phyloP scores from a whole-genome alignment of 2,113 vertebrate species.

The Phrynocephalus versicolor region DNA sequence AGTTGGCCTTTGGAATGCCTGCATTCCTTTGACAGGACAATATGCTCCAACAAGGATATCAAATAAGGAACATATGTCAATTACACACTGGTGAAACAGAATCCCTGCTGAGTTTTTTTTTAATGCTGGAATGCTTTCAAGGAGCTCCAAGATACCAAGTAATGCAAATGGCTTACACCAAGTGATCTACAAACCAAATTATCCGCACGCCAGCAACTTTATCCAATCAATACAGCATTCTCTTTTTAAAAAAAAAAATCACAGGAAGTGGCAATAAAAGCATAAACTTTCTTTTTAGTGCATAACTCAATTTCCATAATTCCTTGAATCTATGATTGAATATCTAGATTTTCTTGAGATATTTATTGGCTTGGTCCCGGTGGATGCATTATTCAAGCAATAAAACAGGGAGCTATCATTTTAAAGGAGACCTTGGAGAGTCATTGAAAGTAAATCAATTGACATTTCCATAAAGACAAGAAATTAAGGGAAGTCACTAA shows the following conservation, averaged over 20 bases:
- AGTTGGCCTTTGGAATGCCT: background rate
- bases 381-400: slow-evolving; percentile 16
- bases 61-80: background rate
- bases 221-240: slow-evolving; percentile 30
- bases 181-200: slow-evolving; percentile 14
- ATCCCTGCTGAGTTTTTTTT: background rate
- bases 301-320: slow-evolving; percentile 25
- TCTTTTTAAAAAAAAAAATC: slow-evolving; percentile 25
- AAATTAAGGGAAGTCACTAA: slow-evolving; percentile 24
- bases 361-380: slow-evolving; percentile 7
- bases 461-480: slow-evolving; percentile 17
- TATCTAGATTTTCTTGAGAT: background rate
- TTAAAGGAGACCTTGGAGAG: background rate
- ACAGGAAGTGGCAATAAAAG: background rate
- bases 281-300: background rate
- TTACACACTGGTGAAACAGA: background rate
- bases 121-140: slow-evolving; percentile 6
- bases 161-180: slow-evolving; percentile 15
- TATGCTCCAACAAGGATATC: slow-evolving; percentile 8
- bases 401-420: background rate
- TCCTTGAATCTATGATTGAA: slow-evolving; percentile 28
- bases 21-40: slow-evolving; percentile 12
- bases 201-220: slow-evolving; percentile 13
- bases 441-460: background rate
- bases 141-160: slow-evolving; percentile 4